Percentiles rank a stretch among this genome's conserved stretches.
Evolutionary conservation across 2,113 vertebrate genomes (phyloP).

Genomic region (Nyctereutes procyonoides): DNA sequence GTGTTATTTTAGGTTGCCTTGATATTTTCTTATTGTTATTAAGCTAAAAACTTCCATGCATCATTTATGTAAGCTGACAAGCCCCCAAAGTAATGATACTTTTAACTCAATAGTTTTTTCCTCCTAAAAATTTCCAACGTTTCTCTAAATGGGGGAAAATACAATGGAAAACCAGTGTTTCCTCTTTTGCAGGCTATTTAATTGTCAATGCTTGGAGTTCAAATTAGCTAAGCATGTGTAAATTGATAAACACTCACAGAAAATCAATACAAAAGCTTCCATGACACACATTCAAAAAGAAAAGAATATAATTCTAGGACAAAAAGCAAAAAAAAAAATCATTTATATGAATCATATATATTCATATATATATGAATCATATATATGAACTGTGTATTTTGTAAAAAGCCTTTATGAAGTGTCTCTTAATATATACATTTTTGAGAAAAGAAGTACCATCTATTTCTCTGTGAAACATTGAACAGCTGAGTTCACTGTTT

Average conservation of each 20-base stretch:
- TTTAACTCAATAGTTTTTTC: slow-evolving; percentile 37
- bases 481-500: slow-evolving; percentile 32
- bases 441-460: neutral
- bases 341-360: no score
- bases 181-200: slow-evolving; percentile 46
- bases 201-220: slow-evolving; percentile 8
- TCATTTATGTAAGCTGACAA: slow-evolving; percentile 36
- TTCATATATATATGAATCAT: no score
- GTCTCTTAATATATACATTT: slow-evolving; percentile 54
- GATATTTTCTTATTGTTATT: slow-evolving; percentile 41
- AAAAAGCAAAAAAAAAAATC: slow-evolving; percentile 37
- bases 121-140: slow-evolving; percentile 23
- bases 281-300: neutral
- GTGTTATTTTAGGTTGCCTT: slow-evolving; percentile 48
- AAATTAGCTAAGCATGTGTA: neutral
- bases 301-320: neutral
- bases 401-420: slow-evolving; percentile 35
- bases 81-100: slow-evolving; percentile 60
- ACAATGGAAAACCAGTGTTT: slow-evolving; percentile 6
- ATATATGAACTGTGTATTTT: slow-evolving; percentile 46
- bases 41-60: slow-evolving; percentile 49
- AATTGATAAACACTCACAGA: slow-evolving; percentile 23
- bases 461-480: slow-evolving; percentile 50
- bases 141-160: slow-evolving; percentile 47
- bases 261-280: slow-evolving; percentile 56